Evolutionary conservation across 2,113 vertebrate genomes (phyloP).

Genomic region (Gopherus evgoodei): DNA sequence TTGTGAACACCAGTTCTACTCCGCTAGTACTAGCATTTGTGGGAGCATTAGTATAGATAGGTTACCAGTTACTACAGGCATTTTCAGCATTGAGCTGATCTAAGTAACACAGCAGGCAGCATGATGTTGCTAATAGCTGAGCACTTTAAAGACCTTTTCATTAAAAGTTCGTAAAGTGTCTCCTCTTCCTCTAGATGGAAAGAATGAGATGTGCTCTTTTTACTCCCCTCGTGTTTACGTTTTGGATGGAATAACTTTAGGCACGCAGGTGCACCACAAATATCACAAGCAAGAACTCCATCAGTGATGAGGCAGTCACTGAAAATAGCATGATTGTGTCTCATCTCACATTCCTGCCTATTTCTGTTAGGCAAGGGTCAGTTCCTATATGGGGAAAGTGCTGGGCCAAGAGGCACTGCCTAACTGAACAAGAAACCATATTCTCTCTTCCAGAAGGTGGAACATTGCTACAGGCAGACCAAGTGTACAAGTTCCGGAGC

Average conservation of each 20-base stretch:
- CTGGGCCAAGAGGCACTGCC: not conserved
- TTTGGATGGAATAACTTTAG: not conserved
- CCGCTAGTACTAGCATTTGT: not conserved
- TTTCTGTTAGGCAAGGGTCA: not conserved
- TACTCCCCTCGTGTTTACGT: not conserved
- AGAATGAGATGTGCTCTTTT: not conserved
- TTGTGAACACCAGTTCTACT: not conserved
- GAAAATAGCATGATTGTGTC: not conserved
- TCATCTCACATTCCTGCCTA: not conserved
- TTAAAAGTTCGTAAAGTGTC: not conserved
- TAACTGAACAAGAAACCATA: not conserved
- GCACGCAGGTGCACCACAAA: not conserved
- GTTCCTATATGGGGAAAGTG: not conserved
- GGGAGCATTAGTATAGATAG: not conserved
- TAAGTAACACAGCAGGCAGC: not conserved
- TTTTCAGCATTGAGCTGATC: not conserved
- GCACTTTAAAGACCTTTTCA: not conserved
- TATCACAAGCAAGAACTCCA: not conserved
- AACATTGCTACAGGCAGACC: not conserved
- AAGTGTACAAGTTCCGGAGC: not conserved
- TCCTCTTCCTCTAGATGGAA: not conserved
- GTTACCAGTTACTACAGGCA: not conserved
- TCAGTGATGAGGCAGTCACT: not conserved
- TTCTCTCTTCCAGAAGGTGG: not conserved
- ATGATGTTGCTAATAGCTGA: not conserved